Evolutionary conservation across 2,113 vertebrate genomes (phyloP).

Genomic region (Dipodomys stephensi): DNA sequence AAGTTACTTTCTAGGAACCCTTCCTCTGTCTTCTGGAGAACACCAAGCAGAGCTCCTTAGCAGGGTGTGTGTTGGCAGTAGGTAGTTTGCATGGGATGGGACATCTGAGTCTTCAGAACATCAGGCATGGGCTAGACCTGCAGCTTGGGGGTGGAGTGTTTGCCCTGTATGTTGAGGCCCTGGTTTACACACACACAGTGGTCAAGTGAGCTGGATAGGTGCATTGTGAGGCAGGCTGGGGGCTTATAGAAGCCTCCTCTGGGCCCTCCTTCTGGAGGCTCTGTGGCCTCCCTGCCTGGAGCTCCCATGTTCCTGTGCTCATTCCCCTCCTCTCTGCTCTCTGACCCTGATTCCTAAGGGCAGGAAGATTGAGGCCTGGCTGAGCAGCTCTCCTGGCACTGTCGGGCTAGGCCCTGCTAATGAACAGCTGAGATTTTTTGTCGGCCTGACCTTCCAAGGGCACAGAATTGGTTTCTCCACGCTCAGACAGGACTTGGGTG

Average conservation of each 20-base stretch:
- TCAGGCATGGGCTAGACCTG: too few species aligned
- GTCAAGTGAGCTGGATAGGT: not conserved
- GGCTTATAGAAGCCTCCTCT: not conserved
- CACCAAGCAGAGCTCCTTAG: accelerated
- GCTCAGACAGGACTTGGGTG: not conserved
- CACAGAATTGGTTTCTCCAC: not conserved
- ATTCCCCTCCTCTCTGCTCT: not conserved
- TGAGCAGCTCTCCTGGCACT: not conserved
- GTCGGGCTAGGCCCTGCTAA: too few species aligned
- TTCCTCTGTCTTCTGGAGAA: not conserved
- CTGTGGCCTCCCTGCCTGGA: not conserved
- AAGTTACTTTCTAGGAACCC: not conserved
- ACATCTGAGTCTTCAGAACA: not conserved
- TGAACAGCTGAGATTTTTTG: not conserved
- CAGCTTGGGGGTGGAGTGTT: too few species aligned
- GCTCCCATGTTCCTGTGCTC: not conserved
- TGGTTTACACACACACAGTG: too few species aligned
- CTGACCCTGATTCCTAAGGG: not conserved
- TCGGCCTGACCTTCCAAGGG: not conserved
- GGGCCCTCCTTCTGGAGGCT: too few species aligned
- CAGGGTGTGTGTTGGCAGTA: accelerated
- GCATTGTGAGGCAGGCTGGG: too few species aligned
- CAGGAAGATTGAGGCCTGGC: not conserved
- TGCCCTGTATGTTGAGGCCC: too few species aligned
- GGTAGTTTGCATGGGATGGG: not conserved